These are phyloP conservation scores for Pinna nobilis DNA, from an alignment of 1,140 invertebrate species.

Conservation along the genomic window DNA sequence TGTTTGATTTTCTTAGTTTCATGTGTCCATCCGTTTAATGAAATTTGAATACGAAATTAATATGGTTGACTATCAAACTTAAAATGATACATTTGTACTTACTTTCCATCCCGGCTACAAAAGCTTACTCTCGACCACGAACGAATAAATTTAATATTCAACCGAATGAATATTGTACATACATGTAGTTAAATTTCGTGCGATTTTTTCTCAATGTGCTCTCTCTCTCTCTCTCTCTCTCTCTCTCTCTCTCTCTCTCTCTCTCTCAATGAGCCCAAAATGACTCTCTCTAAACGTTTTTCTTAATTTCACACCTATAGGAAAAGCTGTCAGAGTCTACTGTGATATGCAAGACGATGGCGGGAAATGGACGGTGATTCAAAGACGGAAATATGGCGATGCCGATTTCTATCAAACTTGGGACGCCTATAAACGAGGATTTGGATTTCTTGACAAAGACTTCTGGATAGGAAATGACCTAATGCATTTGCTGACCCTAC, in stretches of 20 bases:
- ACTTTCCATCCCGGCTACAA: too few species aligned
- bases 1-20: too few species aligned
- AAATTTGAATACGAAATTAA: too few species aligned
- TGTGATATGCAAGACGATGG: slow-evolving; percentile 33
- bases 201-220: background rate
- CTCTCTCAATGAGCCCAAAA: background rate
- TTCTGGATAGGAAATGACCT: slow-evolving; percentile 81
- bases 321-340: background rate
- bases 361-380: slow-evolving; percentile 89
- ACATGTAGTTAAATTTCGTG: background rate
- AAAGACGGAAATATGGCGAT: slow-evolving; percentile 84
- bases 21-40: too few species aligned
- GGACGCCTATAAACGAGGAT: slow-evolving; percentile 39
- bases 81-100: too few species aligned
- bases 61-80: too few species aligned
- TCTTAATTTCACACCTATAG: background rate
- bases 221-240: background rate
- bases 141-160: too few species aligned
- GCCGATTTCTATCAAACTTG: slow-evolving; percentile 51
- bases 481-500: slow-evolving; percentile 74
- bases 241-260: background rate
- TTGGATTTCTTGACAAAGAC: slow-evolving; percentile 68
- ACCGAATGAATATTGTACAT: background rate
- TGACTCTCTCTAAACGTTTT: background rate
- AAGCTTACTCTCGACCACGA: too few species aligned